phyloP scores from a whole-genome alignment of 2,797 vertebrate genomes.

The Notamacropus eugenii region DNA sequence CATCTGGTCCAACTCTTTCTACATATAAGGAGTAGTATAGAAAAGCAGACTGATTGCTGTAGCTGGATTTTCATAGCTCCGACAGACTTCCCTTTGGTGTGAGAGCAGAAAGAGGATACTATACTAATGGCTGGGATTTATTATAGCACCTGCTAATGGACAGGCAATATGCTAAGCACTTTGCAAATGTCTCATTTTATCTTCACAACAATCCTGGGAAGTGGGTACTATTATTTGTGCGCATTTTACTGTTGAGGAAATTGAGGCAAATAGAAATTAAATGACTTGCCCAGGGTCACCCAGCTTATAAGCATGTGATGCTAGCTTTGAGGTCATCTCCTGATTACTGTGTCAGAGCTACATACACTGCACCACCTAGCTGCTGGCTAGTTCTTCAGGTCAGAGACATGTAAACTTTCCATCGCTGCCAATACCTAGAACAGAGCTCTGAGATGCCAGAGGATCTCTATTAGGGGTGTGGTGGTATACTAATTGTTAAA shows the following conservation, averaged over 20 bases:
- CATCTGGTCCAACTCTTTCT: neutral
- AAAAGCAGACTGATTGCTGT: neutral
- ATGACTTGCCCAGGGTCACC: neutral
- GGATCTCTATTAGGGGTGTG: too few relatives aligned
- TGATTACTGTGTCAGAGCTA: neutral
- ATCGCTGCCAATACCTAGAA: neutral
- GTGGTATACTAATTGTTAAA: neutral
- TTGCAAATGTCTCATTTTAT: neutral
- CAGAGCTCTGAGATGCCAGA: too few relatives aligned
- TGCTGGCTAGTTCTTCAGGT: neutral
- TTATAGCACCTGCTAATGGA: neutral
- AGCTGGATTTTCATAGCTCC: neutral
- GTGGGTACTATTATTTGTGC: neutral
- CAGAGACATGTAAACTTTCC: neutral
- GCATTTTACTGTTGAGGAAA: neutral
- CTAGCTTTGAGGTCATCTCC: neutral
- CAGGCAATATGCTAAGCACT: neutral
- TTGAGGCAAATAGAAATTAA: neutral
- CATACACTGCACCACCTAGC: neutral
- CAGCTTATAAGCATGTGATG: neutral
- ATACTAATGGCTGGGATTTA: neutral
- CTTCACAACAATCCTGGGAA: neutral
- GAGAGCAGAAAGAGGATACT: neutral
- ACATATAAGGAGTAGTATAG: neutral
- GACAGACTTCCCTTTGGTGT: neutral